Percentiles rank a stretch among this genome's conserved stretches.
Evolutionary conservation across 2,113 vertebrate genomes (phyloP).

Genomic region (Amblyornis subalaris): DNA sequence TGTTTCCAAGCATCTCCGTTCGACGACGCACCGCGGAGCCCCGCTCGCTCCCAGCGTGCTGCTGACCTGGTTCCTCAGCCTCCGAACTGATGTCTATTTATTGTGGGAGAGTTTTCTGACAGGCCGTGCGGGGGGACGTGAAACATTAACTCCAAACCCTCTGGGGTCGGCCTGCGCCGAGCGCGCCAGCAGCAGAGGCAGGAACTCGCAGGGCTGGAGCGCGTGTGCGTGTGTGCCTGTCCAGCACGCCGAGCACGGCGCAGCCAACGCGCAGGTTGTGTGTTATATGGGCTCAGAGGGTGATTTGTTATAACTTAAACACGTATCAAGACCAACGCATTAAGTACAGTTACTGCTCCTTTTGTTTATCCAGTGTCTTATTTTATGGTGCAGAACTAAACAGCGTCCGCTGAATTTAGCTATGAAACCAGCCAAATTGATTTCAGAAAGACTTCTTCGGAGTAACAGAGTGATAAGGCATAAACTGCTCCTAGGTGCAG

Average conservation of each 20-base stretch:
- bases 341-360: conserved; percentile 22
- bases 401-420: conserved; percentile 51
- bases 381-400: conserved; percentile 66
- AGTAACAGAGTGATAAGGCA: conserved; percentile 54
- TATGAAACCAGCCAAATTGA: conserved; percentile 62
- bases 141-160: conserved; percentile 13
- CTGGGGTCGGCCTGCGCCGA: neutral
- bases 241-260: neutral
- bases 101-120: conserved; percentile 5
- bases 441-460: conserved; percentile 58
- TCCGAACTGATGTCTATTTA: conserved; percentile 47
- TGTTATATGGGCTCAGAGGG: neutral
- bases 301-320: conserved; percentile 35
- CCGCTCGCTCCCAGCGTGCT: conserved; percentile 4
- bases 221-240: neutral
- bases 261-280: neutral
- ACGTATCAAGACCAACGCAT: conserved; percentile 15
- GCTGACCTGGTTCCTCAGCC: conserved; percentile 42
- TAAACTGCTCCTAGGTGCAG: conserved; percentile 59
- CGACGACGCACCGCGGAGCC: conserved; percentile 8
- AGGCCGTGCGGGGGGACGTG: neutral
- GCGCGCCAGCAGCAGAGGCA: neutral
- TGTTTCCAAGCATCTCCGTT: conserved; percentile 14
- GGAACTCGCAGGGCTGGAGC: neutral
- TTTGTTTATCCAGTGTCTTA: conserved; percentile 60